These are phyloP conservation scores for Terebella lapidaria DNA, from an alignment of 2,888 invertebrate genomes.

Conservation along the genomic window DNA sequence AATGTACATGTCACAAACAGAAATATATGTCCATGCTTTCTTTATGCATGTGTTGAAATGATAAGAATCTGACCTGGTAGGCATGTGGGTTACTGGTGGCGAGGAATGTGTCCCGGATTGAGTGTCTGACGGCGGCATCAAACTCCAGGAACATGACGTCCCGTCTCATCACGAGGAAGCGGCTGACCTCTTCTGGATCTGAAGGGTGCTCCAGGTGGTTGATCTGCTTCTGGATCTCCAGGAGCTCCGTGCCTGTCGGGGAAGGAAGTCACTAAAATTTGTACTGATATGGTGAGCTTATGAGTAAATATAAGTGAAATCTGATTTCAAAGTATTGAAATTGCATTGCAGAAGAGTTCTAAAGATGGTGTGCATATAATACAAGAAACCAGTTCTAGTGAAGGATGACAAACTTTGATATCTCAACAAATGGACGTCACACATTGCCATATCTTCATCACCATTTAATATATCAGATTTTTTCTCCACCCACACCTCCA, in stretches of 20 bases:
- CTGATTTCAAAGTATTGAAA: too few species aligned
- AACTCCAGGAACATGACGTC: conserved; percentile 52
- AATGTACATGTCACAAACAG: not conserved
- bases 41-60: too few species aligned
- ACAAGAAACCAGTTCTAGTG: too few species aligned
- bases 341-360: too few species aligned
- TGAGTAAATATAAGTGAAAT: not conserved
- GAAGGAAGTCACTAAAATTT: too few species aligned
- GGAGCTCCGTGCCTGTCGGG: conserved; percentile 43
- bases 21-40: not conserved
- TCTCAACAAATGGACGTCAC: too few species aligned
- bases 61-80: conserved; percentile 39
- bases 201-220: conserved; percentile 36
- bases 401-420: too few species aligned
- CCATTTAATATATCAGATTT: not conserved
- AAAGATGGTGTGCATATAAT: too few species aligned
- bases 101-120: conserved; percentile 49
- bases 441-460: not conserved
- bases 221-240: conserved; percentile 51
- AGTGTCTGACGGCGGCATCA: conserved; percentile 47
- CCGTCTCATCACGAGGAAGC: conserved; percentile 41
- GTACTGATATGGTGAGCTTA: too few species aligned
- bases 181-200: conserved; percentile 37
- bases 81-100: conserved; percentile 47
- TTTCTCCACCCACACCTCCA: not conserved